A percentile compares a stretch with the other conserved stretches of the same genome.
These are phyloP conservation scores for Amblyopsis hoosieri DNA, from an alignment of 2,797 vertebrate genomes.

Conservation along the genomic window DNA sequence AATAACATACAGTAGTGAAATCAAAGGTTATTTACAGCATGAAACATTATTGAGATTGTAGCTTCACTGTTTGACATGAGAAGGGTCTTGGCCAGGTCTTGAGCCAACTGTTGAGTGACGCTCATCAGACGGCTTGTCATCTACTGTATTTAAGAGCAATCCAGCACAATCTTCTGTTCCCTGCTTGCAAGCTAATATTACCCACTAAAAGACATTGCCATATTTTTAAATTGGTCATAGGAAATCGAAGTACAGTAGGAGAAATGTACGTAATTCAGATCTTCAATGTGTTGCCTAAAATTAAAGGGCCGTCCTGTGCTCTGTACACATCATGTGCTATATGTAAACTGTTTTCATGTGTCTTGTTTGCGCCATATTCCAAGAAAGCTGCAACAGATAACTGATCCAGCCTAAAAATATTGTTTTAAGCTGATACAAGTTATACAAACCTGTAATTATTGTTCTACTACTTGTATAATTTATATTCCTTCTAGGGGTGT, in stretches of 20 bases:
- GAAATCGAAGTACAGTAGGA: constrained; percentile 1
- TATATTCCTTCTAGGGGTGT: too few relatives aligned
- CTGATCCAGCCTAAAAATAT: too few relatives aligned
- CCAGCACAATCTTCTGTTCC: background rate
- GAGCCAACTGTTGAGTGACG: background rate
- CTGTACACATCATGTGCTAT: background rate
- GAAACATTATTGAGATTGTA: too few relatives aligned
- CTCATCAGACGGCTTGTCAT: background rate
- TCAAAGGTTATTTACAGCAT: too few relatives aligned
- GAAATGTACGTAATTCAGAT: background rate
- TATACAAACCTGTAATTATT: too few relatives aligned
- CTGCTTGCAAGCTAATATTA: background rate
- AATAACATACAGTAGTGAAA: too few relatives aligned
- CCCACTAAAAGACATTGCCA: background rate
- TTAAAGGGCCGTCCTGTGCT: background rate
- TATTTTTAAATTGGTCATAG: background rate
- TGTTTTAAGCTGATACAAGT: too few relatives aligned
- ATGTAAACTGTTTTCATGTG: background rate
- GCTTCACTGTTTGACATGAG: too few relatives aligned
- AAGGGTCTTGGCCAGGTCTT: too few relatives aligned
- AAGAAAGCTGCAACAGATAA: background rate
- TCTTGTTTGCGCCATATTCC: constrained; percentile 15
- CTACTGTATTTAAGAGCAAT: background rate
- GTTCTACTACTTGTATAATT: too few relatives aligned
- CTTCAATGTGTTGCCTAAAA: background rate